These are phyloP conservation scores for Cyprinodon variegatus DNA, from an alignment of 2,113 vertebrate genomes.

Conservation along the genomic window DNA sequence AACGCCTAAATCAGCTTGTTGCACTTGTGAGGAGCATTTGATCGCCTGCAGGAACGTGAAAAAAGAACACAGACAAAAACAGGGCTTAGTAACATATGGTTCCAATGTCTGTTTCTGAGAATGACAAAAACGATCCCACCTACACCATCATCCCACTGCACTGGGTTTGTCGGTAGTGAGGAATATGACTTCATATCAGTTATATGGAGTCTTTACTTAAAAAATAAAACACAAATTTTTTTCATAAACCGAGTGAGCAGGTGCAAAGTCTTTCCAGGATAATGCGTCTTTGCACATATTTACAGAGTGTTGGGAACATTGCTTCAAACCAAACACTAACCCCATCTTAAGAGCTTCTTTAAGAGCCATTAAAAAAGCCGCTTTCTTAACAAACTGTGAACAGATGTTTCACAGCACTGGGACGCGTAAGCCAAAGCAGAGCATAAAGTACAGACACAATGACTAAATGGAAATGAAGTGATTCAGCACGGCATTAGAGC, in stretches of 20 bases:
- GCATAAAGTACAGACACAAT: slow-evolving; percentile 25
- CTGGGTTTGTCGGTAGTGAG: slow-evolving; percentile 19
- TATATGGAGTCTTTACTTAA: background rate
- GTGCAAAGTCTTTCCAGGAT: slow-evolving; percentile 4
- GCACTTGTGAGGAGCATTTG: background rate
- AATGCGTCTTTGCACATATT: slow-evolving; percentile 26
- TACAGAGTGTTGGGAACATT: slow-evolving; percentile 26
- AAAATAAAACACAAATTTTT: background rate
- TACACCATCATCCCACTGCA: slow-evolving; percentile 5
- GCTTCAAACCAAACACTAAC: background rate
- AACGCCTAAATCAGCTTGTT: background rate
- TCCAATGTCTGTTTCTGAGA: slow-evolving; percentile 45
- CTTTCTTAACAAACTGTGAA: slow-evolving; percentile 50
- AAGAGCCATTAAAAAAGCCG: slow-evolving; percentile 26
- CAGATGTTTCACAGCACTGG: slow-evolving; percentile 52
- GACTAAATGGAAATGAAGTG: slow-evolving; percentile 36
- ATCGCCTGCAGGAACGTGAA: too few species aligned
- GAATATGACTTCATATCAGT: background rate
- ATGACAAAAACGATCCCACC: slow-evolving; percentile 40
- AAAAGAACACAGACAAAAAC: slow-evolving; percentile 17
- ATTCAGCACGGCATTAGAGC: slow-evolving; percentile 7
- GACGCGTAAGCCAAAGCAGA: slow-evolving; percentile 13
- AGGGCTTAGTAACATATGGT: slow-evolving; percentile 54
- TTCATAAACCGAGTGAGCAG: background rate
- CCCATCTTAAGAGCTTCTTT: background rate